Percentiles rank a stretch among this genome's conserved stretches.
Evolutionary conservation across 2,797 vertebrate genomes (phyloP).

Genomic region (Poeciliopsis gracilis): DNA sequence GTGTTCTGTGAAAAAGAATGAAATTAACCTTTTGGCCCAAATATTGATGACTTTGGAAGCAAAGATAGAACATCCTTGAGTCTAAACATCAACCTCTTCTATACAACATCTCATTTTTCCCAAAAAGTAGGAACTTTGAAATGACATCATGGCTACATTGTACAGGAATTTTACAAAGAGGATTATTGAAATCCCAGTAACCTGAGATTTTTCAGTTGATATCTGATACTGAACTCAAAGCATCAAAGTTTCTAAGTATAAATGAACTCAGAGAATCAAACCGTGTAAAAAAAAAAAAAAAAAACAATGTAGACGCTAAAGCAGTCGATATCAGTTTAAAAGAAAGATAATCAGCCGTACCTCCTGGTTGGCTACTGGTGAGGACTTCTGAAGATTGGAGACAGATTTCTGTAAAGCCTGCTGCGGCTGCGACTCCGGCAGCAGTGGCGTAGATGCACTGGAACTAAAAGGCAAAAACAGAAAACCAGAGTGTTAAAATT

Average conservation of each 20-base stretch:
- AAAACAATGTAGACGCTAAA: neutral
- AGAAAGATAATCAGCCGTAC: conserved; percentile 64
- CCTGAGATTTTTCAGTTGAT: neutral
- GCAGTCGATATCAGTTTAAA: neutral
- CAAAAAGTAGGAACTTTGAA: neutral
- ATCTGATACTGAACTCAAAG: neutral
- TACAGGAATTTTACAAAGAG: neutral
- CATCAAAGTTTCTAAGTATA: neutral
- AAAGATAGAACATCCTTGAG: neutral
- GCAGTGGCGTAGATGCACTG: conserved; percentile 94
- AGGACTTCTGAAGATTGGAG: conserved; percentile 99
- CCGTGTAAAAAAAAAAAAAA: neutral
- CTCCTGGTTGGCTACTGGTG: conserved; percentile 92
- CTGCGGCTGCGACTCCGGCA: conserved; percentile 97
- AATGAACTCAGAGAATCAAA: neutral
- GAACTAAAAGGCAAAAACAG: conserved; percentile 82
- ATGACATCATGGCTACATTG: neutral
- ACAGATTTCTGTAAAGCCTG: conserved; percentile 99
- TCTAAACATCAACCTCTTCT: neutral
- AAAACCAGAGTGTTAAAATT: neutral
- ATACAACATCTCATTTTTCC: neutral
- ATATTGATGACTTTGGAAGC: neutral
- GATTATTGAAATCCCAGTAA: neutral
- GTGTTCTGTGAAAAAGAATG: conserved; percentile 83
- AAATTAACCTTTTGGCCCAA: conserved; percentile 13